Conservation (phyloP, 2,113 vertebrate genomes). For the Oxygymnocypris stewartii region DNA sequence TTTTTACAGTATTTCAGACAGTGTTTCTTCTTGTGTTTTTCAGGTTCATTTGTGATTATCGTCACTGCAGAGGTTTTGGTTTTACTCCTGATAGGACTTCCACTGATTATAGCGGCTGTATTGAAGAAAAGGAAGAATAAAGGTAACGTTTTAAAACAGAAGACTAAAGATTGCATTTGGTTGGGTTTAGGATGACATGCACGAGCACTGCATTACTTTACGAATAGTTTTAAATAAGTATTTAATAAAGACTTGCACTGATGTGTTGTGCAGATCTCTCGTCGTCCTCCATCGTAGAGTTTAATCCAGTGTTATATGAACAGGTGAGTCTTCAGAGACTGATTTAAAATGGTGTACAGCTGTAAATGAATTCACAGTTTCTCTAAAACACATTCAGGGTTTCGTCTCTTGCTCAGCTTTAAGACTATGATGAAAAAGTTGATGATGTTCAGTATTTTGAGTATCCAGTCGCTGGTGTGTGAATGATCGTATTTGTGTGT, state of each 20-base stretch:
- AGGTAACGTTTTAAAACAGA: not conserved
- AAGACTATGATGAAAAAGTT: no score
- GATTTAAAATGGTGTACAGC: not conserved
- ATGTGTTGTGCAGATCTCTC: not conserved
- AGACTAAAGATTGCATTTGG: not conserved
- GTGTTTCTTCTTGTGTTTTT: not conserved
- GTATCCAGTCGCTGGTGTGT: not conserved
- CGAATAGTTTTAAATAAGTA: not conserved
- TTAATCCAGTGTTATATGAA: not conserved
- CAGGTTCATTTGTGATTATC: not conserved
- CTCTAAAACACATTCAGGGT: not conserved
- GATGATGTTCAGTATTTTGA: not conserved
- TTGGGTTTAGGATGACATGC: not conserved
- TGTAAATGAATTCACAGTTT: no score
- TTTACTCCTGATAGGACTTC: conserved; percentile 5
- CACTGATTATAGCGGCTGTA: not conserved
- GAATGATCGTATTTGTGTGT: no score
- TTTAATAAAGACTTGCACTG: not conserved
- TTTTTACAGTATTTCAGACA: not conserved
- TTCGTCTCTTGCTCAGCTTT: no score
- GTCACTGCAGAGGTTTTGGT: not conserved
- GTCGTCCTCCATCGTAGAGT: not conserved
- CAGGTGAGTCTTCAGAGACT: not conserved
- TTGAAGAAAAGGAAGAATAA: not conserved
- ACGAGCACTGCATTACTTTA: not conserved